These are phyloP conservation scores for Aphidius ervi DNA, from an alignment of 1,140 invertebrate genomes.

Conservation along the genomic window DNA sequence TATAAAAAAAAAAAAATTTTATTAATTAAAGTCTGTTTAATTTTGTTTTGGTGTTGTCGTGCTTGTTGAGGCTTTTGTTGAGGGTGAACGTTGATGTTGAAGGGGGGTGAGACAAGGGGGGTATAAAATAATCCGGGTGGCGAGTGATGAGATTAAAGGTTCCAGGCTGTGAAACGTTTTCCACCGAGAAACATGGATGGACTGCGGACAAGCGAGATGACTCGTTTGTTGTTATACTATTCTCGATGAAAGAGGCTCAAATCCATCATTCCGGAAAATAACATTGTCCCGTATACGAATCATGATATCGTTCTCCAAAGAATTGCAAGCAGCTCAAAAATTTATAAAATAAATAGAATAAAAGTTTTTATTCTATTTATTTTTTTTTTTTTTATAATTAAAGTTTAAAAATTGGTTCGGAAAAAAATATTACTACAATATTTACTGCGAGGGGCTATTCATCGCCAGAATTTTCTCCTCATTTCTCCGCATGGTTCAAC, in stretches of 20 bases:
- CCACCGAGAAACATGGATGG: constrained; percentile 15
- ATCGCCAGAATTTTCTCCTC: no score
- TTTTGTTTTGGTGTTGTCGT: no score
- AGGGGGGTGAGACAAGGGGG: constrained; percentile 1
- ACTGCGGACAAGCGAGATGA: not conserved
- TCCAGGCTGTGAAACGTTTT: constrained; percentile 35
- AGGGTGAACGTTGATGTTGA: constrained; percentile 1
- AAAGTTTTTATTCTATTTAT: no score
- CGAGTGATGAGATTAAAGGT: constrained; percentile 54
- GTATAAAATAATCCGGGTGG: constrained; percentile 44
- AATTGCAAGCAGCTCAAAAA: constrained; percentile 4
- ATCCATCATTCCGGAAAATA: constrained; percentile 52
- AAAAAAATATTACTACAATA: no score
- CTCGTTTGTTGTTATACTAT: constrained; percentile 19
- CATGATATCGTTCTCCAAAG: constrained; percentile 11
- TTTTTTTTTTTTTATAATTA: no score
- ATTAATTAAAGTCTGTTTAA: no score
- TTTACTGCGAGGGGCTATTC: no score
- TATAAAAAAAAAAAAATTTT: no score
- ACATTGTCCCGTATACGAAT: constrained; percentile 46
- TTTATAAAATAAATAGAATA: not conserved
- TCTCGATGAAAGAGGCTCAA: constrained; percentile 54
- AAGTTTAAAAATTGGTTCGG: no score
- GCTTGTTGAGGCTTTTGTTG: not conserved
- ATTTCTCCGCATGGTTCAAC: no score